These are phyloP conservation scores for Anoplopoma fimbria DNA, from an alignment of 2,113 vertebrate genomes.

Conservation along the genomic window DNA sequence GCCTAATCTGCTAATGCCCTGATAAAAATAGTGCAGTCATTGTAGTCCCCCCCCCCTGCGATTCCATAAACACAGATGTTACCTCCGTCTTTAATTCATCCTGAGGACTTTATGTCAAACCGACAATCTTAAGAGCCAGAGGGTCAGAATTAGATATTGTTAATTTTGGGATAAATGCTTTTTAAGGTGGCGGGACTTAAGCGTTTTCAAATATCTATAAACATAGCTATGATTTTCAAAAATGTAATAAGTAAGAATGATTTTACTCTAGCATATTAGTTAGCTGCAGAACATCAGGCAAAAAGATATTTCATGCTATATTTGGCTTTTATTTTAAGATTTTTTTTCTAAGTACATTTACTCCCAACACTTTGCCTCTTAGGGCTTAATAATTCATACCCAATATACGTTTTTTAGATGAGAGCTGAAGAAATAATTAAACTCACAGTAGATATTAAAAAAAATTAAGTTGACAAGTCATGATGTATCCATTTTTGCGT, in stretches of 20 bases:
- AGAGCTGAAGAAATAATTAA: constrained; percentile 43
- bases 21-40: constrained; percentile 84
- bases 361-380: constrained; percentile 14
- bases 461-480: constrained; percentile 10
- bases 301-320: neutral
- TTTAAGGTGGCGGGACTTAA: neutral
- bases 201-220: neutral
- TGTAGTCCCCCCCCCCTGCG: constrained; percentile 56
- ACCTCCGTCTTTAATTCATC: constrained; percentile 72
- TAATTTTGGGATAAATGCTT: neutral
- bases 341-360: constrained; percentile 22
- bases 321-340: neutral
- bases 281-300: neutral
- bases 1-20: constrained; percentile 85
- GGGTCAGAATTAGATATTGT: no score
- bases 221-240: neutral
- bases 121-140: constrained; percentile 38
- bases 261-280: neutral
- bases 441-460: constrained; percentile 3
- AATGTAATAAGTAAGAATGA: neutral
- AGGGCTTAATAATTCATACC: constrained; percentile 50
- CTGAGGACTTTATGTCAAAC: constrained; percentile 47
- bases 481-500: neutral
- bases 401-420: constrained; percentile 13
- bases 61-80: constrained; percentile 76